A percentile compares a stretch with the other conserved stretches of the same genome.
These are phyloP conservation scores for Sesia bembeciformis DNA, from an alignment of 2,888 invertebrate species.

Conservation along the genomic window DNA sequence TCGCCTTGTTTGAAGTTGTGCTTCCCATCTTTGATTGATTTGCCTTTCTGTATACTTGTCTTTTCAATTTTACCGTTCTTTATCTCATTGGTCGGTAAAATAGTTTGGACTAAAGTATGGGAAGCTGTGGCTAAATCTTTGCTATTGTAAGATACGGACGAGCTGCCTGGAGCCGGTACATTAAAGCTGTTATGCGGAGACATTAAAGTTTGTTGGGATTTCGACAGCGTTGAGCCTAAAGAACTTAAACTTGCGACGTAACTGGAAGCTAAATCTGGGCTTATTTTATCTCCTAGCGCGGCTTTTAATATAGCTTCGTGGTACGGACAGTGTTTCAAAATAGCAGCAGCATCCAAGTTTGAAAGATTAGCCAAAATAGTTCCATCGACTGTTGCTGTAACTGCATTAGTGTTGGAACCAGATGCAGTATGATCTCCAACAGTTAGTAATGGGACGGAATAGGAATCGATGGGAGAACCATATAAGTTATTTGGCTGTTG, in stretches of 20 bases:
- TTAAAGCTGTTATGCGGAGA: constrained; percentile 37
- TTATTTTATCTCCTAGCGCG: constrained; percentile 55
- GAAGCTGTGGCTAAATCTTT: constrained; percentile 46
- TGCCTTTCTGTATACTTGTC: constrained; percentile 33
- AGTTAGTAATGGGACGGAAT: constrained; percentile 62
- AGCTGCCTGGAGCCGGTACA: constrained; percentile 30
- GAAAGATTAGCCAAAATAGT: constrained; percentile 48
- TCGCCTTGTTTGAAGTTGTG: constrained; percentile 35
- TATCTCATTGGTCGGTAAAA: constrained; percentile 33
- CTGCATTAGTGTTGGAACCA: constrained; percentile 45
- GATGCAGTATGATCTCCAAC: constrained; percentile 68
- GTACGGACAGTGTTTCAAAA: constrained; percentile 66
- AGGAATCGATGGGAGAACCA: constrained; percentile 67
- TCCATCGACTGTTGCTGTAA: constrained; percentile 58
- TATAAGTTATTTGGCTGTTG: constrained; percentile 51
- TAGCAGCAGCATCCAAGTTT: constrained; percentile 58
- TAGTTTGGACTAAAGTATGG: constrained; percentile 41
- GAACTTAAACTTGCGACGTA: constrained; percentile 71
- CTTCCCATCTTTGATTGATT: constrained; percentile 34
- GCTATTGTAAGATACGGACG: constrained; percentile 34
- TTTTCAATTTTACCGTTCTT: constrained; percentile 31
- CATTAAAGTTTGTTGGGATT: constrained; percentile 41
- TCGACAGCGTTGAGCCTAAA: constrained; percentile 64
- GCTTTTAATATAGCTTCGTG: constrained; percentile 67
- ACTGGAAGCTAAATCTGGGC: constrained; percentile 62